Percentiles rank a stretch among this genome's conserved stretches.
phyloP scores from a whole-genome alignment of 2,797 vertebrate genomes.

The Liasis olivaceus region DNA sequence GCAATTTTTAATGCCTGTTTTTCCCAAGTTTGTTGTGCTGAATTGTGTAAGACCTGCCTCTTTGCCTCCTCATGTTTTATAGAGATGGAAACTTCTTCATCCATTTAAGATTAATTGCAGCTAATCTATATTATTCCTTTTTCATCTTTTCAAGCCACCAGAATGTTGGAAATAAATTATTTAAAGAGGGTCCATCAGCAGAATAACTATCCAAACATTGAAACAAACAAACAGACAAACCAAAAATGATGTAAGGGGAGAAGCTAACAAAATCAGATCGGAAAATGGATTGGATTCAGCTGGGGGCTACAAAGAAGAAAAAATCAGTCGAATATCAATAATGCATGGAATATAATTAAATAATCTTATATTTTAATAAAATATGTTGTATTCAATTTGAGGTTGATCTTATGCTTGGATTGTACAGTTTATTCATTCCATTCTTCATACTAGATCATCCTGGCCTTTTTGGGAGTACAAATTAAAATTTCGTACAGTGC shows the following conservation, averaged over 20 bases:
- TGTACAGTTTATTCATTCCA: background rate
- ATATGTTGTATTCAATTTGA: background rate
- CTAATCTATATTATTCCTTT: background rate
- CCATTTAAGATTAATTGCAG: background rate
- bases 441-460: background rate
- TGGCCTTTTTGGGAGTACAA: background rate
- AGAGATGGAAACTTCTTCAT: background rate
- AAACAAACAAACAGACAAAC: background rate
- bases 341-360: background rate
- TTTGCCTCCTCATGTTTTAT: background rate
- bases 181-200: background rate
- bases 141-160: background rate
- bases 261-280: background rate
- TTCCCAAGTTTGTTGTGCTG: background rate
- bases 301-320: background rate
- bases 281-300: background rate
- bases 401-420: background rate
- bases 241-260: background rate
- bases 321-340: background rate
- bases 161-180: background rate
- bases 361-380: background rate
- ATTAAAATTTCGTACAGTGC: background rate
- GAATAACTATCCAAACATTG: background rate
- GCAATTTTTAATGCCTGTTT: background rate
- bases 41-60: background rate